Conservation (phyloP, 2,888 invertebrate species). For the Smittia aterrima region DNA sequence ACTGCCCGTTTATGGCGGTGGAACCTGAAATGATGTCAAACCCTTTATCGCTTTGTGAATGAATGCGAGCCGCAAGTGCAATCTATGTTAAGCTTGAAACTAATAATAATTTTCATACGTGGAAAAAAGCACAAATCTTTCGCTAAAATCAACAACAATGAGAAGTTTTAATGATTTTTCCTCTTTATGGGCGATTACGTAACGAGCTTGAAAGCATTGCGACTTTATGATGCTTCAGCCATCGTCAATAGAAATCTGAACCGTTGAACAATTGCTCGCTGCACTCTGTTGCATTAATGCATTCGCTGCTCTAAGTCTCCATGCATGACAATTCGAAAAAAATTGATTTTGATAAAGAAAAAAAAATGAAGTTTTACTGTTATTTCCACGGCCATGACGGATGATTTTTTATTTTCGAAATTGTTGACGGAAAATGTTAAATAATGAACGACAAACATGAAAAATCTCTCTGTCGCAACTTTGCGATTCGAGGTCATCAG, state of each 20-base stretch:
- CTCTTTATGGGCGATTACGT: constrained; percentile 4
- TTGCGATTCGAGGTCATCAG: constrained; percentile 4
- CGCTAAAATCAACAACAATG: not conserved
- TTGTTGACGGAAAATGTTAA: not conserved
- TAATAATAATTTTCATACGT: not conserved
- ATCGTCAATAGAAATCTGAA: not conserved
- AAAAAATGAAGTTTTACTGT: not conserved
- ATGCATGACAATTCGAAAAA: constrained; percentile 39
- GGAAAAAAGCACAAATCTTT: not conserved
- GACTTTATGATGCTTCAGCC: not conserved
- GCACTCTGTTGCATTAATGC: constrained; percentile 1
- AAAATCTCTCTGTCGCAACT: not conserved
- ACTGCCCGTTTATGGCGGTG: constrained; percentile 23
- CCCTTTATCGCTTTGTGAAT: not conserved
- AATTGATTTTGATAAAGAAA: constrained; percentile 40
- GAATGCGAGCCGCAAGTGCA: not conserved
- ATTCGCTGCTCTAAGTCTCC: not conserved
- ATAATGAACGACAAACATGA: not conserved
- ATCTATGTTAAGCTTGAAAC: not conserved
- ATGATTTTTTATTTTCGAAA: not conserved
- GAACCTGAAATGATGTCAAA: constrained; percentile 37
- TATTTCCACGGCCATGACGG: not conserved
- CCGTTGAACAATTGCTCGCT: not conserved
- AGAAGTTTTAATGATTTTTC: constrained; percentile 22
- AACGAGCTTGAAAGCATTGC: not conserved